phyloP scores from a whole-genome alignment of 2,113 vertebrate species.

The Pleuronectes platessa region DNA sequence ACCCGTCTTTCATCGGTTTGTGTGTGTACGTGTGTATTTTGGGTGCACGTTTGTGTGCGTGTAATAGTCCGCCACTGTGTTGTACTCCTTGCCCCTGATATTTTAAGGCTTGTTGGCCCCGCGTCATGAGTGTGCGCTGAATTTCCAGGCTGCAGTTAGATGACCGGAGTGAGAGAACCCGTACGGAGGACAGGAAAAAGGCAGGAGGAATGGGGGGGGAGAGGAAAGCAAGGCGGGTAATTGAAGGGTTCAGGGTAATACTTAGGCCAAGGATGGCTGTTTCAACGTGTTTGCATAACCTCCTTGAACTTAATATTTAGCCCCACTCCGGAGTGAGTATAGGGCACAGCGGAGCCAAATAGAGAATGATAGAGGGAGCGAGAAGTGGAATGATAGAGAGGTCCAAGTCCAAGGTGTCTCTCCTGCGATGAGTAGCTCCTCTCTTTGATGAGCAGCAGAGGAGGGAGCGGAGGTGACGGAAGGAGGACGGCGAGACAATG shows the following conservation, averaged over 20 bases:
- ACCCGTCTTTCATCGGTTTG: slow-evolving; percentile 71
- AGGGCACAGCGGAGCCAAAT: slow-evolving; percentile 62
- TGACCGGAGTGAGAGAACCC: slow-evolving; percentile 65
- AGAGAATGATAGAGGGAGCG: slow-evolving; percentile 60
- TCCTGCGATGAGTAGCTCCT: slow-evolving; percentile 30
- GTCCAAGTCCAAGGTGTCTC: slow-evolving; percentile 45
- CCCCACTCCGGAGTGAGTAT: slow-evolving; percentile 71
- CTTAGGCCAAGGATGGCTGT: slow-evolving; percentile 81
- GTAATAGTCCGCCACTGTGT: slow-evolving; percentile 46
- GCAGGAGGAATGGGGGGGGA: slow-evolving; percentile 70
- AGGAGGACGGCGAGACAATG: slow-evolving; percentile 36
- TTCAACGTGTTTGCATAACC: slow-evolving; percentile 84
- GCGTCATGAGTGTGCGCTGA: slow-evolving; percentile 64
- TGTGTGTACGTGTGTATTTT: slow-evolving; percentile 62
- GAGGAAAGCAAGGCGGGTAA: slow-evolving; percentile 81
- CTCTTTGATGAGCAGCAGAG: slow-evolving; percentile 58
- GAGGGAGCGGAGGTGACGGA: slow-evolving; percentile 29
- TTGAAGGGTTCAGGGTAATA: slow-evolving; percentile 84
- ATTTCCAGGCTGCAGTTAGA: slow-evolving; percentile 75
- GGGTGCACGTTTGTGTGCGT: slow-evolving; percentile 44
- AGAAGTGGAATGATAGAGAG: slow-evolving; percentile 60
- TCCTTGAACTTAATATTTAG: slow-evolving; percentile 84
- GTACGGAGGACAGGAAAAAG: slow-evolving; percentile 68
- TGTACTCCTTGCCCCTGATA: slow-evolving; percentile 76
- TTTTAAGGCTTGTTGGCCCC: slow-evolving; percentile 74